Evolutionary conservation across 2,888 invertebrate genomes (phyloP).

Genomic region (Mythimna albipuncta): DNA sequence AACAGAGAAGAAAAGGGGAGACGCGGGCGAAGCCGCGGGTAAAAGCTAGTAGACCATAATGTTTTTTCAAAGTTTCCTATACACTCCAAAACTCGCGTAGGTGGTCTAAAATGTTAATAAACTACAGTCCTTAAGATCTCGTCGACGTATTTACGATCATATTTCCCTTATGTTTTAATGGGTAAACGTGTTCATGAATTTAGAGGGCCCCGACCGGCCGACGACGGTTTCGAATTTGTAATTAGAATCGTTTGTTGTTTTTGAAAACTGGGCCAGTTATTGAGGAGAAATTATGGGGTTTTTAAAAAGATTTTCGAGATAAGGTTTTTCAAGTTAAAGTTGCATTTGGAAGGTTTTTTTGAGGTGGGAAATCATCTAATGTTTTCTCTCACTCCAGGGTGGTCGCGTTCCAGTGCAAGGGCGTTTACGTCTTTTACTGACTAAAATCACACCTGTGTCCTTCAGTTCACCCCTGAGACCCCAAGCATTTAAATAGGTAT

Average conservation of each 20-base stretch:
- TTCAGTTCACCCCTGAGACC: no score
- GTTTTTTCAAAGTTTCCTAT: constrained; percentile 17
- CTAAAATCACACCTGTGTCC: no score
- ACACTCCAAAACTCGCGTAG: constrained; percentile 18
- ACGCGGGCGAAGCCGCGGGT: no score
- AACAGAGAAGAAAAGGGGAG: no score
- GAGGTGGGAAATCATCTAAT: no score
- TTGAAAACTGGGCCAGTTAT: background rate
- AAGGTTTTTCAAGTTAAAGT: constrained; percentile 2
- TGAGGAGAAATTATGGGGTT: background rate
- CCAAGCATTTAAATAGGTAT: no score
- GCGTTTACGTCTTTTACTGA: no score
- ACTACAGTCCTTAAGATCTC: background rate
- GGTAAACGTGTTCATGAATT: constrained; percentile 63
- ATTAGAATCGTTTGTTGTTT: constrained; percentile 21
- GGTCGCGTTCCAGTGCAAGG: no score
- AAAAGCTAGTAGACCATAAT: background rate
- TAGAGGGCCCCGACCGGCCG: constrained; percentile 34
- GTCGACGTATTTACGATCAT: constrained; percentile 39
- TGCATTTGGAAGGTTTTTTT: constrained; percentile 1
- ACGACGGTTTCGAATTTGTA: constrained; percentile 50
- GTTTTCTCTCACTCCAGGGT: no score
- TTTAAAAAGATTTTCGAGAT: background rate
- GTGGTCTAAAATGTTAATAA: constrained; percentile 54
- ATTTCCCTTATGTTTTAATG: constrained; percentile 50